Percentiles rank a stretch among this genome's conserved stretches.
Evolutionary conservation across 1,140 invertebrate species (phyloP).

Genomic region (Orussus abietinus): DNA sequence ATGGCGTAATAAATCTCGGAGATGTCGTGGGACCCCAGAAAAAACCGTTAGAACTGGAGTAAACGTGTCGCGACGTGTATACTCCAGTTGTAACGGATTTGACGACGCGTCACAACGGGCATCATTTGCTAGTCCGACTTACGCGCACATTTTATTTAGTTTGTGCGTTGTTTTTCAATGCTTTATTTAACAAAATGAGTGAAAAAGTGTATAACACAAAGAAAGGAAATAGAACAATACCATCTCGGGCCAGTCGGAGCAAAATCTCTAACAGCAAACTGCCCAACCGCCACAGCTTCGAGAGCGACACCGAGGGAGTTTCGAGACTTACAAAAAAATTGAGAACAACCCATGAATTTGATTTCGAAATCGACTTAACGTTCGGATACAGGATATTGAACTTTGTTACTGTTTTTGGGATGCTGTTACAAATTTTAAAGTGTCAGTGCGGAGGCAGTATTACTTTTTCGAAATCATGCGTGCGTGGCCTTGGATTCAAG

Average conservation of each 20-base stretch:
- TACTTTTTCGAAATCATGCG: background rate
- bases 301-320: constrained; percentile 1
- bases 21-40: too few relatives aligned
- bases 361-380: background rate
- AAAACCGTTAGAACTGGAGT: too few relatives aligned
- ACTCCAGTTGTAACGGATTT: too few relatives aligned
- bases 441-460: background rate
- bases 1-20: too few relatives aligned
- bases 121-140: too few relatives aligned
- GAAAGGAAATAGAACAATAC: background rate
- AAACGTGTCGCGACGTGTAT: too few relatives aligned
- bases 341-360: background rate
- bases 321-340: constrained; percentile 4
- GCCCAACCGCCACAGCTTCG: background rate
- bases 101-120: too few relatives aligned
- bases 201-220: constrained; percentile 3
- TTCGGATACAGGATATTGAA: constrained; percentile 1
- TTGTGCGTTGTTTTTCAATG: too few relatives aligned
- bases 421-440: background rate
- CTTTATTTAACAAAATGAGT: too few relatives aligned
- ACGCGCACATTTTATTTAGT: too few relatives aligned
- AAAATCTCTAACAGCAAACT: background rate
- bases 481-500: constrained; percentile 5
- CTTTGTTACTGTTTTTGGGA: constrained; percentile 3
- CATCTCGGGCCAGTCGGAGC: background rate